Evolutionary conservation across 2,888 invertebrate genomes (phyloP), one percentile per base, ranked within the genome.

Genomic region (Xylocampa areola): DNA sequence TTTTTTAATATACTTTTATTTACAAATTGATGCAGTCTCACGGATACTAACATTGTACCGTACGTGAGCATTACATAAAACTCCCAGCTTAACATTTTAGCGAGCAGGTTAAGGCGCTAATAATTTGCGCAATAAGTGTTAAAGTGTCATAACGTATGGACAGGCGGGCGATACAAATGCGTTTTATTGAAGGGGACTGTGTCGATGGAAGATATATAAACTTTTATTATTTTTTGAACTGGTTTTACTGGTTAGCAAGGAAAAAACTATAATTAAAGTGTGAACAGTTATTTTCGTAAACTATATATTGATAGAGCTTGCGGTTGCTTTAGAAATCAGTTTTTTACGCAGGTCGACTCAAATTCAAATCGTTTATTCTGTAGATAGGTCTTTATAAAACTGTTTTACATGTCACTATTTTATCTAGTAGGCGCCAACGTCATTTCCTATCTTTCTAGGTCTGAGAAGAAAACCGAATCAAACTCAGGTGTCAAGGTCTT

Each of bases 181-280:
- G 16, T 16, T 43, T 35, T 51, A 48, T 17, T 11, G 39, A 43
- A 43, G 14, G 7, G 11, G 33, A 49, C 40, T 19, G 45, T 45
- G 44, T 10, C 19, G 13, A 10, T 21, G 11, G 16, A 11, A 10
- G 14, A 47, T 14, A 39, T 40, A 29, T 10, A 16, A 23, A n/a
- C n/a, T 14, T 35, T 35, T 35, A 44, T 68, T 35, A 14, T 53
- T 19, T 32, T 36, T 8, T 32, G 21, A 14, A 64, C 65, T 19
- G 23, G 70, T 64, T 13, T 1, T 3, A 33, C 45, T 4, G n/a
- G 54, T 2, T 11, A 8, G 7, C 2, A 6, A 13, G 27, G 36
- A 41, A 36, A 47, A 32, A 23, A 36, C n/a, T 53, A 35, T 30
- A 37, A 70, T 70, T 37, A 64, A 36, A 6, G 4, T 8, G 4